Conservation (phyloP, 2,797 vertebrate genomes). For the Parambassis ranga region DNA sequence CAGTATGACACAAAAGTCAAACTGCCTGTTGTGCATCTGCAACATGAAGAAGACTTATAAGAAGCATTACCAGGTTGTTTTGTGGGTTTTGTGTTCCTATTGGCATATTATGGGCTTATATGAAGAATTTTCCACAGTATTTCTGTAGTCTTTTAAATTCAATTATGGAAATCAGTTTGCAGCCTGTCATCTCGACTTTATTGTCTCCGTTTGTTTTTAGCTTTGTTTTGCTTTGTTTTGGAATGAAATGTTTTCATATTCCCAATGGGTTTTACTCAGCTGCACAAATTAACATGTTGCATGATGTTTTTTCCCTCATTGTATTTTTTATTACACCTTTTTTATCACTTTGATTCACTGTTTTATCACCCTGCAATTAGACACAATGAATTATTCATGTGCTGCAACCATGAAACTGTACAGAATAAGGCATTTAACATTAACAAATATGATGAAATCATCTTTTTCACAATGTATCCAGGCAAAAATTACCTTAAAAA, state of each 20-base stretch:
- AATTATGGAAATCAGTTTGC: conserved; percentile 39
- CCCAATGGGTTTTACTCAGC: conserved; percentile 20
- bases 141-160: conserved; percentile 17
- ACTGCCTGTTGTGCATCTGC: not conserved
- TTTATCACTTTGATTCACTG: conserved; percentile 15
- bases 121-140: not conserved
- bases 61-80: not conserved
- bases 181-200: conserved; percentile 27
- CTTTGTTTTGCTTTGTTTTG: conserved; percentile 17
- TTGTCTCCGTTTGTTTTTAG: conserved; percentile 2
- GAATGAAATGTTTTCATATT: conserved; percentile 9
- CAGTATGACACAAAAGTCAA: not conserved
- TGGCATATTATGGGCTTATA: not conserved
- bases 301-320: not conserved
- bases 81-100: not conserved
- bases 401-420: conserved; percentile 1
- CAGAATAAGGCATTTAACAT: not conserved
- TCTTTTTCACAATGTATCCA: not conserved
- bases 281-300: conserved; percentile 35
- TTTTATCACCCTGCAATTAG: conserved; percentile 30
- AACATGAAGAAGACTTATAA: not conserved
- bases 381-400: conserved; percentile 20
- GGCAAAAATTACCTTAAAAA: not conserved
- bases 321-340: conserved; percentile 11
- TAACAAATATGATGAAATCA: no score